Base-by-base conservation (phyloP, 2,797 vertebrate species). In the Staurois parvus region DNA sequence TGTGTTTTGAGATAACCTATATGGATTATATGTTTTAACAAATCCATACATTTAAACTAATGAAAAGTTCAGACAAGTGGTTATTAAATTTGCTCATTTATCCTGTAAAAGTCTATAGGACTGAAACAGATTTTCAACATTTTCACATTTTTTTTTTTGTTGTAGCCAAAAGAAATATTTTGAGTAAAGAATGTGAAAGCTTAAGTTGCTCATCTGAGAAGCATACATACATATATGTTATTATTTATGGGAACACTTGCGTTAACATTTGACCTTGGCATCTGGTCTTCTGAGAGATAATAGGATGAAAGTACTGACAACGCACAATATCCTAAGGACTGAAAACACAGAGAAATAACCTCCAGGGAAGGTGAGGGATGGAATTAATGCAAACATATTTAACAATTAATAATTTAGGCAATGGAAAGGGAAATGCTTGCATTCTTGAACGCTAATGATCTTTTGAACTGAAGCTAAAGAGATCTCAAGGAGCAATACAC, bases 321-420 rank as follows among this genome's bases (percentile, higher is more conserved):
- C 40, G 85, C 75, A 78, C 42, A 73, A 83, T 86, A 79, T 77
- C 32, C 73, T 52, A 83, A 64, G 73, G 24, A 21, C 30, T 78
- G 4, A 34, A 10, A 42, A 74, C 40, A 48, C 26, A 26, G 64
- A 77, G 26, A 26, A 59, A 69, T 66, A 67, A 74, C 52, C 76
- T 87, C 81, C 48, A 68, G 85, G 64, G 81, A 76, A 62, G 42
- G 37, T 21, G 73, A 66, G 78, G 52, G 59, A 79, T 68, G 52
- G 28, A 45, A 81, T 85, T 74, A 84, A 79, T 83, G 81, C 69
- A 79, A 68, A 75, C 62, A 84, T 79, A 83, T 78, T 87, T 64
- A 59, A 74, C 37, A 79, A 87, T 87, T 83, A 87, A 87, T 87
- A 83, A 83, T 87, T 87, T 70, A 87, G n/a, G 67, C 24, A 73